Evolutionary conservation across 2,113 vertebrate genomes (phyloP).

Genomic region (Hippocampus barbouri): DNA sequence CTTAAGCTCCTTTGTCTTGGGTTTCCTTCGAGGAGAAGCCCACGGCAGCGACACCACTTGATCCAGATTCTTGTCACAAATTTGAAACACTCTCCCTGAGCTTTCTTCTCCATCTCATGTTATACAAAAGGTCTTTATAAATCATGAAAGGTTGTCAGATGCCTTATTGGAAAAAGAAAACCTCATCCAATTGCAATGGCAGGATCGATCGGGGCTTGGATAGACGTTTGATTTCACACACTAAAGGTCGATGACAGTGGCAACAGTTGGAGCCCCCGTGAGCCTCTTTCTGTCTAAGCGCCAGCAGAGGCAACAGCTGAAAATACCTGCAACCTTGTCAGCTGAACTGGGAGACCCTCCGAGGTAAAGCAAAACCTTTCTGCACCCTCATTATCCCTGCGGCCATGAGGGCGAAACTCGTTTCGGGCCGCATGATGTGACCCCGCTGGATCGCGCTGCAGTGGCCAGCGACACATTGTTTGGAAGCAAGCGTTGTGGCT

Average conservation of each 20-base stretch:
- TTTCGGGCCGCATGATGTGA: constrained; percentile 51
- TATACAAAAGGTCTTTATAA: constrained; percentile 42
- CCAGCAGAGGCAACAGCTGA: constrained; percentile 70
- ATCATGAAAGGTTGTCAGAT: constrained; percentile 40
- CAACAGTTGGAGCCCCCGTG: constrained; percentile 42
- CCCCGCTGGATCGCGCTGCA: constrained; percentile 48
- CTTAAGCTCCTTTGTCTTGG: constrained; percentile 14
- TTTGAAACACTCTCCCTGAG: constrained; percentile 27
- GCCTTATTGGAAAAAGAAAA: not conserved
- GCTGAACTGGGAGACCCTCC: constrained; percentile 52
- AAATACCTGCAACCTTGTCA: constrained; percentile 69
- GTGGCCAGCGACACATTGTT: constrained; percentile 51
- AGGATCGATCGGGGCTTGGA: not conserved
- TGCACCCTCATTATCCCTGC: constrained; percentile 56
- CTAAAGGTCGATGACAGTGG: constrained; percentile 51
- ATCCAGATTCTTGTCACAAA: constrained; percentile 36
- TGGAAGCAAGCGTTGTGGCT: constrained; percentile 44
- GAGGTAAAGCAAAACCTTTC: constrained; percentile 72
- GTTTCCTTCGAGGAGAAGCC: constrained; percentile 32
- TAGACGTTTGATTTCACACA: constrained; percentile 20
- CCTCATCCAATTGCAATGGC: not conserved
- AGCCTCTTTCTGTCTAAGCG: constrained; percentile 65
- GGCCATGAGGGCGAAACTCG: constrained; percentile 37
- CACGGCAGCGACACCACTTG: constrained; percentile 41
- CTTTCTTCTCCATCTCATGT: constrained; percentile 18